phyloP scores from a whole-genome alignment of 2,888 invertebrate species.

The Drosophila kanekoi region DNA sequence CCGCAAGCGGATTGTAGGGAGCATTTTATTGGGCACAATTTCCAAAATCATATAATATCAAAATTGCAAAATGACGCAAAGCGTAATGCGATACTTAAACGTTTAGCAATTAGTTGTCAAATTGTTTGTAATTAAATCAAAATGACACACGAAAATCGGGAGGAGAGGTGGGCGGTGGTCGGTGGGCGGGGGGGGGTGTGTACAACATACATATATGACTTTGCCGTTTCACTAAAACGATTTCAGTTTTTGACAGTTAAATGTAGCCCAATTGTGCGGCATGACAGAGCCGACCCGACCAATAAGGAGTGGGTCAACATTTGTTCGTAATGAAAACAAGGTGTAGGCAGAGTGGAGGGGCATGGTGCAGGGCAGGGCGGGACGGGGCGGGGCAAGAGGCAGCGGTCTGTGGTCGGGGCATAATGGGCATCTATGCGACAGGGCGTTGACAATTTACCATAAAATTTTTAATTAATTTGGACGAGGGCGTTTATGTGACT shows the following conservation, averaged over 20 bases:
- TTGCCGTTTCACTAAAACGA: constrained; percentile 73
- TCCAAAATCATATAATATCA: constrained; percentile 65
- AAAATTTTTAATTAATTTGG: constrained; percentile 76
- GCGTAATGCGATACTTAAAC: constrained; percentile 78
- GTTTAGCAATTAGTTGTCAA: constrained; percentile 80
- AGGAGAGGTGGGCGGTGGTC: neutral
- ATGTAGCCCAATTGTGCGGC: constrained; percentile 68
- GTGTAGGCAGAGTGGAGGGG: neutral
- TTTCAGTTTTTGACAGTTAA: constrained; percentile 69
- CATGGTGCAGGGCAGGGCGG: neutral
- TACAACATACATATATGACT: constrained; percentile 47
- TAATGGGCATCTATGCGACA: no score
- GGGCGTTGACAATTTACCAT: constrained; percentile 78
- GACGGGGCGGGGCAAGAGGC: neutral
- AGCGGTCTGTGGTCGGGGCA: neutral
- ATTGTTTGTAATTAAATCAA: constrained; percentile 81
- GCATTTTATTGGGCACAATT: constrained; percentile 70
- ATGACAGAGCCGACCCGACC: constrained; percentile 57
- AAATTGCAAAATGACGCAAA: constrained; percentile 79
- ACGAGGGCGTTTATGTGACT: constrained; percentile 79
- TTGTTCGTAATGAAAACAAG: constrained; percentile 27
- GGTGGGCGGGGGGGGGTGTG: no score
- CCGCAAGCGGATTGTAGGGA: neutral
- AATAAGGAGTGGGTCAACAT: constrained; percentile 61
- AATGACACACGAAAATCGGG: constrained; percentile 67